phyloP scores from a whole-genome alignment of 1,140 invertebrate species.

The Drosophila persimilis region DNA sequence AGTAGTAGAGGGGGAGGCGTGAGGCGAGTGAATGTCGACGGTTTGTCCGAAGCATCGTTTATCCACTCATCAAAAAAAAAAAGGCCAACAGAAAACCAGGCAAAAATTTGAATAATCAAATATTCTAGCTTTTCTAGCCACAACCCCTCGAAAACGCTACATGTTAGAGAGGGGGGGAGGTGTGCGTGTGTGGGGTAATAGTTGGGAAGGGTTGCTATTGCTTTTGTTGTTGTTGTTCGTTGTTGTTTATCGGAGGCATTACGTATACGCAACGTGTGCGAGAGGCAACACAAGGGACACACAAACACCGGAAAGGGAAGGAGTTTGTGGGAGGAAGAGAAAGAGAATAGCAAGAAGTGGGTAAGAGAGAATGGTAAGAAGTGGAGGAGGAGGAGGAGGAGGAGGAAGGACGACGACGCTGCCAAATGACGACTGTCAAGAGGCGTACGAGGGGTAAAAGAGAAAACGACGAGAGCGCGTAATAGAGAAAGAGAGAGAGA shows the following conservation, averaged over 20 bases:
- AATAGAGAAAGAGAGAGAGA: conserved; percentile 1
- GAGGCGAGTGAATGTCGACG: conserved; percentile 5
- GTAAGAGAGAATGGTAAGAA: not conserved
- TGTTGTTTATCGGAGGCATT: conserved; percentile 67
- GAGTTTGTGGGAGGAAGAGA: conserved; percentile 1
- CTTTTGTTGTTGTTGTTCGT: conserved; percentile 16
- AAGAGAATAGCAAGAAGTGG: not conserved
- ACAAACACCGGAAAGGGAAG: conserved; percentile 20
- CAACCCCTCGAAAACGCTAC: not conserved
- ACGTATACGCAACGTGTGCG: conserved; percentile 79
- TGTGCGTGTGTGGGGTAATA: not conserved
- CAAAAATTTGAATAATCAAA: conserved; percentile 68
- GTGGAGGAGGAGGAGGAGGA: conserved; percentile 7
- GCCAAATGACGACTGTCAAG: conserved; percentile 35
- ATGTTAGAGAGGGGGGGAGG: not conserved
- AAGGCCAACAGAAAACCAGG: conserved; percentile 28
- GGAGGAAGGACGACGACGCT: conserved; percentile 28
- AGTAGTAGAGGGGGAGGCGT: not conserved
- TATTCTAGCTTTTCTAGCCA: conserved; percentile 36
- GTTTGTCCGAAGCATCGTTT: conserved; percentile 48
- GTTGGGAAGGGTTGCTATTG: conserved; percentile 25
- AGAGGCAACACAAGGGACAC: conserved; percentile 63
- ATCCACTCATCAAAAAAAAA: conserved; percentile 72
- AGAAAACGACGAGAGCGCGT: not conserved
- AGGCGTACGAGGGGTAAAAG: not conserved